Percentiles rank a stretch among this genome's conserved stretches.
phyloP scores from a whole-genome alignment of 2,113 vertebrate species.

The Nymphicus hollandicus region DNA sequence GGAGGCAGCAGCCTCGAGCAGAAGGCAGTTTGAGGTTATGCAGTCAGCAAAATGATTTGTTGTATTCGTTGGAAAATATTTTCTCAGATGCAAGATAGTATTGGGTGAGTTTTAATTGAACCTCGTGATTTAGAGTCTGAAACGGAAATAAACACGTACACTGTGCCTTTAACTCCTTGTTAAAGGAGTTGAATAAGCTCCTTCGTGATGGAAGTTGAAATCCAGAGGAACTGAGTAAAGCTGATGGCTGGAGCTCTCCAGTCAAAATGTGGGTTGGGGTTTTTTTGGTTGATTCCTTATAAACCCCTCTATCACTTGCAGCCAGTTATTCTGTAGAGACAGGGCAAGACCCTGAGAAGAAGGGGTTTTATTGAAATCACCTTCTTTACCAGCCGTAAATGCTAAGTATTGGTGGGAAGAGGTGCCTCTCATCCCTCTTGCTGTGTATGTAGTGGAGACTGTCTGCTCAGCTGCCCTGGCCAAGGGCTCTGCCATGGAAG shows the following conservation, averaged over 20 bases:
- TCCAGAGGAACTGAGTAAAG: not conserved
- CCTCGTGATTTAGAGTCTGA: not conserved
- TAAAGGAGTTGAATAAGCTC: not conserved
- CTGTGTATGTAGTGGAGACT: rapidly evolving
- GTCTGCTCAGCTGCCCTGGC: not conserved
- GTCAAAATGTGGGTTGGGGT: not conserved
- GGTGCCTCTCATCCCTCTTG: rapidly evolving
- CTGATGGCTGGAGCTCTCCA: not conserved
- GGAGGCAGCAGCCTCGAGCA: not conserved
- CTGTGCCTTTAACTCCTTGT: not conserved
- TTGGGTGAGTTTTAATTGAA: not conserved
- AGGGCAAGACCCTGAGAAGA: not conserved
- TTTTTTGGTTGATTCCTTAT: not conserved
- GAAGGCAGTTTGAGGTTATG: not conserved
- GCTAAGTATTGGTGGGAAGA: not conserved
- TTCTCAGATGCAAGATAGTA: not conserved
- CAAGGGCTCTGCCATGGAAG: not conserved
- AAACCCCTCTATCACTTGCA: not conserved
- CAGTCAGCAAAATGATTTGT: not conserved
- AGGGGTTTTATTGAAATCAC: not conserved
- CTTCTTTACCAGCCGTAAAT: not conserved
- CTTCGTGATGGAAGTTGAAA: not conserved
- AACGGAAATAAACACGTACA: not conserved
- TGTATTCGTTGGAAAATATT: not conserved
- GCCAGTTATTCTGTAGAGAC: not conserved